Conservation (phyloP, 2,113 vertebrate species). For the Leucopsar rothschildi region DNA sequence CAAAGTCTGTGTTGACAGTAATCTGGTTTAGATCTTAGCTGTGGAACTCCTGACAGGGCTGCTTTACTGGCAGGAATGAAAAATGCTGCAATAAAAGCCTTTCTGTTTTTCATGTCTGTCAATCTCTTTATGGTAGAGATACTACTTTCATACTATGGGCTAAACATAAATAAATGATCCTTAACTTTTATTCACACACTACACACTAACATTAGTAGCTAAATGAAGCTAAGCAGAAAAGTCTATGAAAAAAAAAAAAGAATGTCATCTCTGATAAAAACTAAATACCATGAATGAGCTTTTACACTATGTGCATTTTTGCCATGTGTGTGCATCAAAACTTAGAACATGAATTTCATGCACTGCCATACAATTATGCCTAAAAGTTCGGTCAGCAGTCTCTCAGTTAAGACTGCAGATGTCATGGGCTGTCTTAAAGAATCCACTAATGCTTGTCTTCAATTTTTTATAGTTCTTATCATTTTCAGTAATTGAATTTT, state of each 20-base stretch:
- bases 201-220: not conserved
- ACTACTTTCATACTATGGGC: not conserved
- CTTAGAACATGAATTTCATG: not conserved
- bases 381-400: not conserved
- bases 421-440: not conserved
- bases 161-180: not conserved
- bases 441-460: not conserved
- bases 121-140: not conserved
- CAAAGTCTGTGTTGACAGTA: not conserved
- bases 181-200: not conserved
- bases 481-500: not conserved
- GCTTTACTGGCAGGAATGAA: not conserved
- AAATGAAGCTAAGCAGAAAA: not conserved
- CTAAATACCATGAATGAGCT: not conserved
- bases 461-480: not conserved
- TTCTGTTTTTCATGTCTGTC: not conserved
- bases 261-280: not conserved
- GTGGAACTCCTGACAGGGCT: not conserved
- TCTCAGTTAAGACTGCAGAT: not conserved
- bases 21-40: not conserved
- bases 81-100: not conserved
- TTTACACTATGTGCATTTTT: not conserved
- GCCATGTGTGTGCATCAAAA: not conserved
- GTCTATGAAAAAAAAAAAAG: not conserved
- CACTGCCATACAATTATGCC: accelerated